Percentiles rank a stretch among this genome's conserved stretches.
Conservation (phyloP, 1,140 invertebrate genomes). For the Orchesella cincta region DNA sequence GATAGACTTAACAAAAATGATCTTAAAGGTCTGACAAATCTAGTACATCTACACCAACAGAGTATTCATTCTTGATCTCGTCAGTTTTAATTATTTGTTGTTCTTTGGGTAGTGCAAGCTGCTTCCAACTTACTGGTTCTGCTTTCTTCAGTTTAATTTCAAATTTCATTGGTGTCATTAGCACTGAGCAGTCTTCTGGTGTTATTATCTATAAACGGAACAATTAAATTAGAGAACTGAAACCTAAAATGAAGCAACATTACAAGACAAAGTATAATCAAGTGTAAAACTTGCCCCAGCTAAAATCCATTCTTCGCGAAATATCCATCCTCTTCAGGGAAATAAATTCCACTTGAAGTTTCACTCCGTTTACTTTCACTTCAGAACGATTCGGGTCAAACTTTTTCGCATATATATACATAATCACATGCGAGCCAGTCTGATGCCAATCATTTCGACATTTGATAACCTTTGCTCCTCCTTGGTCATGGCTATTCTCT, state of each 20-base stretch:
- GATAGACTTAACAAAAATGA: neutral
- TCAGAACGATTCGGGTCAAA: conserved; percentile 74
- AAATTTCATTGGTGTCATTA: conserved; percentile 88
- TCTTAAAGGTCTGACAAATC: conserved; percentile 41
- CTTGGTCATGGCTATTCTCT: conserved; percentile 46
- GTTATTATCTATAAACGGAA: conserved; percentile 67
- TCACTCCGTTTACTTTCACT: conserved; percentile 82
- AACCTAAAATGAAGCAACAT: neutral
- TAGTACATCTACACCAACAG: conserved; percentile 42
- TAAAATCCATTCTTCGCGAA: conserved; percentile 67
- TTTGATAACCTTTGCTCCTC: conserved; percentile 62
- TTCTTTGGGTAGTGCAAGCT: conserved; percentile 67
- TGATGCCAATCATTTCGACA: conserved; percentile 94
- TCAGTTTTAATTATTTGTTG: conserved; percentile 32
- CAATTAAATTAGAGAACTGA: conserved; percentile 28
- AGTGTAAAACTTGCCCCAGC: conserved; percentile 71
- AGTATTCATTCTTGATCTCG: conserved; percentile 32
- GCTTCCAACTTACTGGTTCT: conserved; percentile 78
- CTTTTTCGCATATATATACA: conserved; percentile 88
- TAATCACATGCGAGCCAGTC: conserved; percentile 75
- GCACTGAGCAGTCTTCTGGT: conserved; percentile 69
- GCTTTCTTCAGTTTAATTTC: conserved; percentile 91
- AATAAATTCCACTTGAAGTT: conserved; percentile 75
- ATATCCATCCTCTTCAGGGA: conserved; percentile 67
- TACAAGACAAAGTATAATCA: neutral